Percentiles rank a stretch among this genome's conserved stretches.
phyloP scores from a whole-genome alignment of 2,113 vertebrate species.

The Sarotherodon lohbergeri region DNA sequence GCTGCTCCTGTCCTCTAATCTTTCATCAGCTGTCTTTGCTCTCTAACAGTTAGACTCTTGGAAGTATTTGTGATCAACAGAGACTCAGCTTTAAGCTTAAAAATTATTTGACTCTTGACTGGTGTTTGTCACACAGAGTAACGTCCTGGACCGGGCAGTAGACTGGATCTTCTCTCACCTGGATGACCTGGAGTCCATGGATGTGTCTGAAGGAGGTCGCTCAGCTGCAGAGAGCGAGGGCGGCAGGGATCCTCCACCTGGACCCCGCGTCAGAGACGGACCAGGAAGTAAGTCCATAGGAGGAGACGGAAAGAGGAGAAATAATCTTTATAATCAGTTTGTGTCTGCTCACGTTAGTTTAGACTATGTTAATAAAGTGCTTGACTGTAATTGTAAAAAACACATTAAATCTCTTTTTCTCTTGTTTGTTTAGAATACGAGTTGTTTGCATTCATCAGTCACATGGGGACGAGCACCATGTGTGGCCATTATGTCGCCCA shows the following conservation, averaged over 20 bases:
- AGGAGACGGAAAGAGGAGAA: background rate
- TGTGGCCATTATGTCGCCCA: conserved; percentile 98
- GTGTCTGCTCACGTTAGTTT: background rate
- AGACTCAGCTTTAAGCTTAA: background rate
- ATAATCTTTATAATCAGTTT: background rate
- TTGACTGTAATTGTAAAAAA: too few species aligned
- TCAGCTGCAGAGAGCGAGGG: conserved; percentile 90
- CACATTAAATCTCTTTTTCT: background rate
- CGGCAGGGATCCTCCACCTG: conserved; percentile 83
- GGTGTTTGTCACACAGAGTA: conserved; percentile 76
- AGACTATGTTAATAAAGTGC: background rate
- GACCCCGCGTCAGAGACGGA: conserved; percentile 92
- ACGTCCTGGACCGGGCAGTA: conserved; percentile 89
- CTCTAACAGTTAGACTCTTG: background rate
- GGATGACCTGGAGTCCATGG: conserved; percentile 97
- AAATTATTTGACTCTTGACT: background rate
- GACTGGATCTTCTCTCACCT: conserved; percentile 99
- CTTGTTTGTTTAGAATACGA: conserved; percentile 81
- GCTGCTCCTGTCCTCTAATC: background rate
- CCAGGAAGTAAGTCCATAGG: conserved; percentile 80
- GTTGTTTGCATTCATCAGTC: conserved; percentile 97
- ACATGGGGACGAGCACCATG: conserved; percentile 99
- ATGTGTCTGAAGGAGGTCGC: conserved; percentile 93
- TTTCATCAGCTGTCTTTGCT: background rate
- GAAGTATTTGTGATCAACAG: background rate